Evolutionary conservation across 2,113 vertebrate species (phyloP).

Genomic region (Stegostoma tigrinum): DNA sequence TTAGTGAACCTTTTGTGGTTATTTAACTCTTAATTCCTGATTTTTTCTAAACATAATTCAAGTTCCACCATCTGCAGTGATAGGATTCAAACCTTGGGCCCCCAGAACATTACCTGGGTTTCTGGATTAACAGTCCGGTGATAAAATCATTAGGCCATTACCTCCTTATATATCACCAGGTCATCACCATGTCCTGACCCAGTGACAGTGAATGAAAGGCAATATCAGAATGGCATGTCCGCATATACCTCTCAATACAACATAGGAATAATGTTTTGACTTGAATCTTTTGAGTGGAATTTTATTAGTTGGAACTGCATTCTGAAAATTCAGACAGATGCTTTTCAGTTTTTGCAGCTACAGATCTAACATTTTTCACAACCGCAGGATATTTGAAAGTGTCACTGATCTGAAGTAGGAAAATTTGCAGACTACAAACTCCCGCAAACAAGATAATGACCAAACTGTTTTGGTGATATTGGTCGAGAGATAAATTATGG

Average conservation of each 20-base stretch:
- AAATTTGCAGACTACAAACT: not conserved
- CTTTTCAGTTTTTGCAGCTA: not conserved
- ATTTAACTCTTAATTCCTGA: too few species aligned
- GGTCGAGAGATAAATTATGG: not conserved
- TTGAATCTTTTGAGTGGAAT: not conserved
- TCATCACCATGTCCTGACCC: too few species aligned
- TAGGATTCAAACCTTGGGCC: too few species aligned
- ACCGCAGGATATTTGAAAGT: not conserved
- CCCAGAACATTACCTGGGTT: too few species aligned
- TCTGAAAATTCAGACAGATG: not conserved
- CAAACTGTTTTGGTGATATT: not conserved
- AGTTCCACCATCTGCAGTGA: too few species aligned
- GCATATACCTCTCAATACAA: not conserved
- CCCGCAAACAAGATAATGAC: not conserved
- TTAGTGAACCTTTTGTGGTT: too few species aligned
- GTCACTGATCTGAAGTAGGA: not conserved
- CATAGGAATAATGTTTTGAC: not conserved
- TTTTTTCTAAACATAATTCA: too few species aligned
- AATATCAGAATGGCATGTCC: too few species aligned
- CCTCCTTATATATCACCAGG: too few species aligned
- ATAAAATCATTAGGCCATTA: too few species aligned
- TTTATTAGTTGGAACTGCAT: not conserved
- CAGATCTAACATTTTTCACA: not conserved
- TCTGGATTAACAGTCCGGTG: too few species aligned
- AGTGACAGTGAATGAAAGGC: too few species aligned